phyloP scores from a whole-genome alignment of 2,888 invertebrate genomes.

The Watsonalla binaria region DNA sequence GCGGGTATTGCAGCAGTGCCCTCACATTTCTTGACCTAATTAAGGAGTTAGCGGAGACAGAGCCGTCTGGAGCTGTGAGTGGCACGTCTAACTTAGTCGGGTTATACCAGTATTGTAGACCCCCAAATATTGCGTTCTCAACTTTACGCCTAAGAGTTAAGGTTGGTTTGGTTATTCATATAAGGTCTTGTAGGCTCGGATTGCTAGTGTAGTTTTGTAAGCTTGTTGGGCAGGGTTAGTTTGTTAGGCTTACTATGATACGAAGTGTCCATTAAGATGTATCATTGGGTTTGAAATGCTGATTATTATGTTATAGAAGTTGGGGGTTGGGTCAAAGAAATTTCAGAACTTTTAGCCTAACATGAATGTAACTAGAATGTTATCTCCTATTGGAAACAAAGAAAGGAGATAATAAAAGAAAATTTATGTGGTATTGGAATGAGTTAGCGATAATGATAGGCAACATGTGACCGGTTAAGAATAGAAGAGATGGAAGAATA shows the following conservation, averaged over 20 bases:
- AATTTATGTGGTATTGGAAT: no score
- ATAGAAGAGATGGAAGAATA: no score
- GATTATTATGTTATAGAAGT: neutral
- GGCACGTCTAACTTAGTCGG: constrained; percentile 21
- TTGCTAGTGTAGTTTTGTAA: constrained; percentile 10
- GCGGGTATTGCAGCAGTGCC: constrained; percentile 11
- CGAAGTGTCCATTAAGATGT: constrained; percentile 6
- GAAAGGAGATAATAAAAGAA: no score
- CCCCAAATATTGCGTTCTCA: neutral
- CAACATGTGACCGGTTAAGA: no score
- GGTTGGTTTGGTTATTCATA: neutral
- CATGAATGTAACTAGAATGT: no score
- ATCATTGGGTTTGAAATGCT: neutral
- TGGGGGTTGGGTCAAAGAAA: neutral
- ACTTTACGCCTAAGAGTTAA: neutral
- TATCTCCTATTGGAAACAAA: no score
- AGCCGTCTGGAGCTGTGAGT: constrained; percentile 17
- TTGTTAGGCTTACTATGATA: constrained; percentile 16
- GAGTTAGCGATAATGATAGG: no score
- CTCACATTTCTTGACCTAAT: constrained; percentile 35
- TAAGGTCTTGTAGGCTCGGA: constrained; percentile 2
- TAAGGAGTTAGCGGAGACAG: constrained; percentile 25
- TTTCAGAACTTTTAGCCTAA: neutral
- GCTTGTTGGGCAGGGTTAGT: constrained; percentile 22
- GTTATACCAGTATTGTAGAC: constrained; percentile 9